Percentiles rank a stretch among this genome's conserved stretches.
Conservation (phyloP, 2,888 invertebrate species). For the Sicus ferrugineus region DNA sequence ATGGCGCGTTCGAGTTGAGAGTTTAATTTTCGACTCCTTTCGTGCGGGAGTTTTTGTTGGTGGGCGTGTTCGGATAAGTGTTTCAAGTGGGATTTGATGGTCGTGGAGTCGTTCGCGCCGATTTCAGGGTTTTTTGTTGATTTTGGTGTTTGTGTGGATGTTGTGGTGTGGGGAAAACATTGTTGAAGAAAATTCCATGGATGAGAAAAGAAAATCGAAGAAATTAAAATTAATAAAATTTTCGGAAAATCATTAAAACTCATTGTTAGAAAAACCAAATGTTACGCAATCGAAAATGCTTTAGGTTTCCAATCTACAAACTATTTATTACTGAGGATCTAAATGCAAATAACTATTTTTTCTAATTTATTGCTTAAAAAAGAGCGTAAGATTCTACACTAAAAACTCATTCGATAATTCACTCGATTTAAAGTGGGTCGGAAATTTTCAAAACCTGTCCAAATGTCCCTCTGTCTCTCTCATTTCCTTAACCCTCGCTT, state of each 20-base stretch:
- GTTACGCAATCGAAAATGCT: not conserved
- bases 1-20: conserved; percentile 89
- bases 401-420: not conserved
- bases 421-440: not conserved
- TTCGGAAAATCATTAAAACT: conserved; percentile 22
- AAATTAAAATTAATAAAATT: conserved; percentile 34
- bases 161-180: conserved; percentile 19
- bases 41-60: not conserved
- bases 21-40: conserved; percentile 92
- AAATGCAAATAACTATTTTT: not conserved
- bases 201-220: conserved; percentile 34
- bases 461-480: not conserved
- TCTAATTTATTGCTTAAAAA: not conserved
- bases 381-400: not conserved
- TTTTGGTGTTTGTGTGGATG: conserved; percentile 27
- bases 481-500: not conserved
- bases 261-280: conserved; percentile 23
- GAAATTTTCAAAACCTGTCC: not conserved
- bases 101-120: conserved; percentile 39
- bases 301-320: not conserved
- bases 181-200: conserved; percentile 17
- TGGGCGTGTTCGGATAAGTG: conserved; percentile 16
- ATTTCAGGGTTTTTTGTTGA: conserved; percentile 40
- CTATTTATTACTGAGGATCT: not conserved
- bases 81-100: conserved; percentile 8